These are phyloP conservation scores for Atrina japonica DNA, from an alignment of 2,888 invertebrate genomes.

Conservation along the genomic window DNA sequence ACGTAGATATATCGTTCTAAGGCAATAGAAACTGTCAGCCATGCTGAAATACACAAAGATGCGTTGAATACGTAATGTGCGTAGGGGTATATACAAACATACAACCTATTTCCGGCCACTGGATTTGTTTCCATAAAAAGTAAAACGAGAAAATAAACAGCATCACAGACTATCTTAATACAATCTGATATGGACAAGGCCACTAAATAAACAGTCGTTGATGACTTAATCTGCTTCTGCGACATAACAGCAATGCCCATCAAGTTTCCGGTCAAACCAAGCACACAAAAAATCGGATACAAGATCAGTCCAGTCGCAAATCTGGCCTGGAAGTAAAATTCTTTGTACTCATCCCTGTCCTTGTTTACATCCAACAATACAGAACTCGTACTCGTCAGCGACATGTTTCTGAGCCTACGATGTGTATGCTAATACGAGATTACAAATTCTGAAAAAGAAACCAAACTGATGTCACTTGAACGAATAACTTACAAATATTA, in stretches of 20 bases:
- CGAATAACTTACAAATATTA: no score
- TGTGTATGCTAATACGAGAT: no score
- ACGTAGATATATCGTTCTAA: constrained; percentile 78
- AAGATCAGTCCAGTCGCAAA: constrained; percentile 75
- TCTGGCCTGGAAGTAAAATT: constrained; percentile 72
- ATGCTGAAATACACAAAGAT: constrained; percentile 75
- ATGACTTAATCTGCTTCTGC: constrained; percentile 74
- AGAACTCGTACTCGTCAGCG: no score
- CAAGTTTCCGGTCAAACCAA: constrained; percentile 76
- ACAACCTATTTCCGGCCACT: constrained; percentile 66
- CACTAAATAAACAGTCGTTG: constrained; percentile 77
- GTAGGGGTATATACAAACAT: constrained; percentile 78
- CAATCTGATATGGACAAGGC: constrained; percentile 76
- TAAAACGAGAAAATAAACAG: constrained; percentile 76
- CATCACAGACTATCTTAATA: constrained; percentile 77
- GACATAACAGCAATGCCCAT: constrained; percentile 75
- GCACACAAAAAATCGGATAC: constrained; percentile 74
- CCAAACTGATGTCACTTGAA: no score
- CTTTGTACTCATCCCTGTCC: constrained; percentile 54
- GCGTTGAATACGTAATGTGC: constrained; percentile 78
- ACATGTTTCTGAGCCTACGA: no score
- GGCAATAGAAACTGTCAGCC: constrained; percentile 78
- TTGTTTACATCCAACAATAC: no score
- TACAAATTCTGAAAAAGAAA: no score
- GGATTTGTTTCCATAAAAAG: constrained; percentile 67